A percentile compares a stretch with the other conserved stretches of the same genome.
phyloP scores from a whole-genome alignment of 2,113 vertebrate species.

The Galeopterus variegatus region DNA sequence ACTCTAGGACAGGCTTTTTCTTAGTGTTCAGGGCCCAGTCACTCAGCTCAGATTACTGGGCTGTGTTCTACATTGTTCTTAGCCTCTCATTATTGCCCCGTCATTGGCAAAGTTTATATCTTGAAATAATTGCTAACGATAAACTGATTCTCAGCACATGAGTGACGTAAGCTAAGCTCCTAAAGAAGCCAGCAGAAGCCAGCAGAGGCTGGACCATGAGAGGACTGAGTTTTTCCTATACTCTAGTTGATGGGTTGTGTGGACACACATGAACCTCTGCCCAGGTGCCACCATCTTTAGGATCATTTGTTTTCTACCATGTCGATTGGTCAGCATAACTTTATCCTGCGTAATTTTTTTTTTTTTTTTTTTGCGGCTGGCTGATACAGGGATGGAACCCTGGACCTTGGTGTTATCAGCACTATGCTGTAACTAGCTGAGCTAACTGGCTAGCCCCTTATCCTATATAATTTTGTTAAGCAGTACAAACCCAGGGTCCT shows the following conservation, averaged over 20 bases:
- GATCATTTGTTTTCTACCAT: neutral
- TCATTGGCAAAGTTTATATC: neutral
- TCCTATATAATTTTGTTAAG: neutral
- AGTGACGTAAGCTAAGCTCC: neutral
- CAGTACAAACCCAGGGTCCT: neutral
- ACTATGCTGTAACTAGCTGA: too few species aligned
- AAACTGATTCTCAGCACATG: neutral
- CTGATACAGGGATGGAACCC: too few species aligned
- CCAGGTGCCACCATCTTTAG: neutral
- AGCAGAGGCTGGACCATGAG: neutral
- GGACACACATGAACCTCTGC: neutral
- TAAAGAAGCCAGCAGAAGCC: neutral
- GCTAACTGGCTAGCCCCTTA: neutral
- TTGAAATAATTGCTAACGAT: slow-evolving; percentile 61
- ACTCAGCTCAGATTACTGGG: neutral
- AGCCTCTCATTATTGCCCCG: neutral
- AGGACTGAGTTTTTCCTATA: neutral
- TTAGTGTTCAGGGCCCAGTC: neutral
- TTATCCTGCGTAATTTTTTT: neutral
- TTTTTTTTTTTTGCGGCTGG: too few species aligned
- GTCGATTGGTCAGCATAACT: neutral
- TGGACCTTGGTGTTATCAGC: too few species aligned
- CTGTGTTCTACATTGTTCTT: neutral
- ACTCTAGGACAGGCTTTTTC: neutral
- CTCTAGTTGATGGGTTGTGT: neutral